A percentile compares a stretch with the other conserved stretches of the same genome.
These are phyloP conservation scores for Micromesistius poutassou DNA, from an alignment of 2,797 vertebrate genomes.

Conservation along the genomic window DNA sequence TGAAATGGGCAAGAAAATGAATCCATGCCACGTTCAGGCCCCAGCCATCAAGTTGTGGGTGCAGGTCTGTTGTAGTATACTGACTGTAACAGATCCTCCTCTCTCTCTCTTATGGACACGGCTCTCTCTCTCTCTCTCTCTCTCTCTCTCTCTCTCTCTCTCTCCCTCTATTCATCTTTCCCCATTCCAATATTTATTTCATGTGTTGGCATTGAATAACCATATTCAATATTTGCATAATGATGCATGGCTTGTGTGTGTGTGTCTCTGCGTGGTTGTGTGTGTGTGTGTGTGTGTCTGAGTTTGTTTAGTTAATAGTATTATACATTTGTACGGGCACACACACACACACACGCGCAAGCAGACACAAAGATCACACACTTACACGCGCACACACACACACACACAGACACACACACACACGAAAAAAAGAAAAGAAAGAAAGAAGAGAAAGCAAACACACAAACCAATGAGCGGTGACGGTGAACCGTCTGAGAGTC, in stretches of 20 bases:
- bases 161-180: constrained; percentile 8
- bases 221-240: not conserved
- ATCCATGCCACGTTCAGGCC: constrained; percentile 12
- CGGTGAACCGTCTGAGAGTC: not conserved
- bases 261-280: not conserved
- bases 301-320: not conserved
- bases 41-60: constrained; percentile 2
- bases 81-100: constrained; percentile 12
- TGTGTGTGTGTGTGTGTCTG: not conserved
- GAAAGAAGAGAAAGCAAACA: not conserved
- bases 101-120: constrained; percentile 24
- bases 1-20: constrained; percentile 42
- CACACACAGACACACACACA: not conserved
- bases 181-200: not conserved
- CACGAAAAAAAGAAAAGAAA: not conserved
- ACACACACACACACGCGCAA: not conserved
- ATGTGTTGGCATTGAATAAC: not conserved
- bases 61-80: constrained; percentile 31
- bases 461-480: not conserved
- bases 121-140: constrained; percentile 8
- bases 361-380: not conserved
- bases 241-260: not conserved
- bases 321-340: not conserved
- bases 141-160: constrained; percentile 11
- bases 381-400: not conserved